Conservation (phyloP, 2,888 invertebrate species). For the Cerceris rybyensis region DNA sequence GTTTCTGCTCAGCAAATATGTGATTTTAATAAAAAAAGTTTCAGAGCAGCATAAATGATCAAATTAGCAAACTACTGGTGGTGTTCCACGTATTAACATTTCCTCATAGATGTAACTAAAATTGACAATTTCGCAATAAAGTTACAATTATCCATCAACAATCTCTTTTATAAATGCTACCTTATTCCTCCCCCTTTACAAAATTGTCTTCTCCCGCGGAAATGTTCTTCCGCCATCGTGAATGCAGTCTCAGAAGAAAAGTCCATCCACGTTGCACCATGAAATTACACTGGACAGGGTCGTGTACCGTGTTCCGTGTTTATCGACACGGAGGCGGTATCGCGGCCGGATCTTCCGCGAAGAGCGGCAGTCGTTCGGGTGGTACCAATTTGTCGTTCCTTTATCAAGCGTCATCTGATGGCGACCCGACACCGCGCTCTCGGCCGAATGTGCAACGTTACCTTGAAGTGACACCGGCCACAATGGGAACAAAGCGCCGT, state of each 20-base stretch:
- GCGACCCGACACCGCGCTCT: constrained; percentile 79
- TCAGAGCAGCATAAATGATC: too few species aligned
- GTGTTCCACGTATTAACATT: too few species aligned
- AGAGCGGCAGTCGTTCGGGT: constrained; percentile 79
- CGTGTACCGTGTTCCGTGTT: constrained; percentile 77
- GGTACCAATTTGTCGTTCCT: constrained; percentile 81
- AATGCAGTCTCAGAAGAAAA: not conserved
- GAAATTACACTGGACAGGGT: constrained; percentile 28
- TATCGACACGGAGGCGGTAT: constrained; percentile 77
- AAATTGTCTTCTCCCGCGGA: too few species aligned
- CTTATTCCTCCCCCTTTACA: too few species aligned
- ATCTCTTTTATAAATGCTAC: too few species aligned
- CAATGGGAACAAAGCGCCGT: constrained; percentile 80
- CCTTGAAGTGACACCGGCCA: constrained; percentile 79
- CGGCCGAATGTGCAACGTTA: constrained; percentile 72
- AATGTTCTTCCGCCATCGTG: not conserved
- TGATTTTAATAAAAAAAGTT: too few species aligned
- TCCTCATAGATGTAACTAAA: too few species aligned
- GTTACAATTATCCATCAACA: too few species aligned
- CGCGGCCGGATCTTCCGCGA: constrained; percentile 74
- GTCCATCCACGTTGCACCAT: constrained; percentile 7
- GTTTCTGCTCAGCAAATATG: too few species aligned
- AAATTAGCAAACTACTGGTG: too few species aligned
- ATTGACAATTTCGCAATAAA: too few species aligned
- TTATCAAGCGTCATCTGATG: constrained; percentile 81